Base-by-base conservation (phyloP, 2,797 vertebrate genomes). In the Bradypodion pumilum region DNA sequence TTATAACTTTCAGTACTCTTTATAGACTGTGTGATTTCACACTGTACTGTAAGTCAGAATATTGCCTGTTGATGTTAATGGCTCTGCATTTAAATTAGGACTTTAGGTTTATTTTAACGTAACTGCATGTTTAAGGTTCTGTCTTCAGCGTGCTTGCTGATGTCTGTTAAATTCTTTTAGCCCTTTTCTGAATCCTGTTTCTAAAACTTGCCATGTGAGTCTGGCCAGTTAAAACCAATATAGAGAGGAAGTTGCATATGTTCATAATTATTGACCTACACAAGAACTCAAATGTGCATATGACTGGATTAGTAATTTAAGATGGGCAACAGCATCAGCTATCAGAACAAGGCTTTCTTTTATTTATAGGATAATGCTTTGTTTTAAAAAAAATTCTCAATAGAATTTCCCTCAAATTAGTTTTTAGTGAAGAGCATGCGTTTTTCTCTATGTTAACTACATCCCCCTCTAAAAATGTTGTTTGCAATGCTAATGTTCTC, bases 191-290 rank as follows among this genome's bases (percentile, higher is more conserved):
- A 63, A 7, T 52, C n/a, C 37, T 62, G 15, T 74, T 60, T 74
- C 69, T 27, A 42, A 49, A 85, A 79, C 60, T 69, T 40, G 69
- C 10, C 12, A 27, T 65, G 29, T 66, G 70, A 66, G 56, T n/a
- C n/a, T n/a, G n/a, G n/a, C n/a, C 46, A 80, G 27, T 80, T 42
- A 74, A 75, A 66, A 3, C 59, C n/a, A 72, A 19, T 79, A 74
- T 65, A 78, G 23, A 37, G 70, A 29, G 32, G 46, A 13, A 10
- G 74, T 29, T 66, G 60, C 27, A 44, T 37, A 32, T 32, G 72
- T 84, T 37, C 60, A 80, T 80, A 85, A 74, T 44, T 74, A 46
- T 74, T 73, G 69, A 79, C 62, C 44, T 84, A 65, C 7, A 52
- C 7, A 85, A 74, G 60, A 25, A 52, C 42, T 79, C 76, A 79